Conservation (phyloP, 1,140 invertebrate genomes). For the Cydia strobilella region DNA sequence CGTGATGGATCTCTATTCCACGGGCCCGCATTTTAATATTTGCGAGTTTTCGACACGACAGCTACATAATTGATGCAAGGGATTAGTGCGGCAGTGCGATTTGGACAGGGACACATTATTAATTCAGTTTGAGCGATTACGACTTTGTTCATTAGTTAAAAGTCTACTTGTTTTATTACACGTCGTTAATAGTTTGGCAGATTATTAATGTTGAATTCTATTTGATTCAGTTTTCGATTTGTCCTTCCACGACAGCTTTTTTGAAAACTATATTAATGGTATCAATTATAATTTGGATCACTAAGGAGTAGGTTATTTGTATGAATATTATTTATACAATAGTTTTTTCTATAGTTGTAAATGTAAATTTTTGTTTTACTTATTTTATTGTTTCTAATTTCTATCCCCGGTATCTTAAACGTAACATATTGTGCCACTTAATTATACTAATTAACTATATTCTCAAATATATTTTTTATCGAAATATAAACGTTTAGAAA, state of each 20-base stretch:
- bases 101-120: conserved; percentile 54
- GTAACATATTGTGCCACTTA: no score
- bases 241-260: background rate
- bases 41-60: conserved; percentile 47
- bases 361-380: no score
- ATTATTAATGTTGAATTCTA: conserved; percentile 1
- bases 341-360: no score
- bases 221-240: background rate
- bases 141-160: conserved; percentile 51
- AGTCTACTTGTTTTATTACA: conserved; percentile 48
- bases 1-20: conserved; percentile 55
- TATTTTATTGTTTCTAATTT: no score
- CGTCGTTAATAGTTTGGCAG: background rate
- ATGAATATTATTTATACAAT: no score
- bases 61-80: conserved; percentile 52
- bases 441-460: no score
- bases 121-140: conserved; percentile 53
- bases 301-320: no score
- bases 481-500: no score
- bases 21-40: conserved; percentile 56
- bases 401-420: no score
- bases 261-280: no score
- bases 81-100: conserved; percentile 49
- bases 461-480: no score
- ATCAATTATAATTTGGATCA: no score